Base-by-base conservation (phyloP, 92 coral and sea anemone genomes). In the Isaurus tuberculatus region DNA sequence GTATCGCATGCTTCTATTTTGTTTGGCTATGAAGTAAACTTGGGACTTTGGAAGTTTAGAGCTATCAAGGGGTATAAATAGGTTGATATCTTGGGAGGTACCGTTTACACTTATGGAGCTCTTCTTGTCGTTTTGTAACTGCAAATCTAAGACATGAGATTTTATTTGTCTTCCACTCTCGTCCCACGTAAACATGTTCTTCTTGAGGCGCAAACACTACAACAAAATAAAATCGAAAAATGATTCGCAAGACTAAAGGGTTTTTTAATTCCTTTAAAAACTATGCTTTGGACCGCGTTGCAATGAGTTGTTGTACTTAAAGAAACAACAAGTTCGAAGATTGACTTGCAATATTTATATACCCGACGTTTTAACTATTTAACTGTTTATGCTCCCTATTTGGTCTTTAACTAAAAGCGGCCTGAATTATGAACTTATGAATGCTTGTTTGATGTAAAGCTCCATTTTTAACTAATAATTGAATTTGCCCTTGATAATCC, bases 1-100 rank as follows among this genome's bases (percentile, higher is more conserved):
- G 16, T 87, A 87, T 43, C 79, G 87, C 67, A 87, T 87, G 29
- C 87, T 87, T 22, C 83, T 87, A 42, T 86, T 87, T 85, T 27
- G 49, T 31, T 84, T 88, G 31, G 60, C 61, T 15, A 88, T 19
- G 40, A 88, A 88, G 10, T 69, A 34, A 7, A 60, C 65, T 28
- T 84, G 67, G 14, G 66, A 49, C 23, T 79, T 83, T 15, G 55
- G 22, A 10, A 40, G 67, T 58, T 78, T 51, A 37, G 91, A 70
- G 33, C 40, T 30, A 19, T 65, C 65, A 17, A 84, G 37, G 37
- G 91, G 91, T 51, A 88, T 84, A 73, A 27, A 84, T 2, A 88
- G 43, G 60, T 61, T 61, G 16, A 88, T 84, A 8, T 55, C 66
- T 32, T 44, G 57, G 0, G 91, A 49, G 5, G 73, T 53, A 13